Evolutionary conservation across 2,888 invertebrate species (phyloP).

Genomic region (Zygogramma bicolorata): DNA sequence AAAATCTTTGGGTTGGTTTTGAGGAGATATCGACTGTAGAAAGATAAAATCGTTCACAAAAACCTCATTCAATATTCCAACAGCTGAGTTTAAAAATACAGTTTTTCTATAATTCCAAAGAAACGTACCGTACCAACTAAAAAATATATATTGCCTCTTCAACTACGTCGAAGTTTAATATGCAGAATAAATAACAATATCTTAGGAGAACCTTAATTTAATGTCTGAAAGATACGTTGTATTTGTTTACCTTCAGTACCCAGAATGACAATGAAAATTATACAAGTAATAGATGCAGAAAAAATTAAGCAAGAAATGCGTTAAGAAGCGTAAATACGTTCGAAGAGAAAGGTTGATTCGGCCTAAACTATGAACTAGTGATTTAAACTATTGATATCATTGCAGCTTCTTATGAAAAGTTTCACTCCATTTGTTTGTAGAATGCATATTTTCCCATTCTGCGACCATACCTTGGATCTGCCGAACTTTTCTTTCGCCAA

Average conservation of each 20-base stretch:
- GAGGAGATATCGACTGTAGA: not conserved
- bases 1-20: constrained; percentile 5
- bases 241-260: not conserved
- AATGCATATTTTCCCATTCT: constrained; percentile 23
- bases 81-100: not conserved
- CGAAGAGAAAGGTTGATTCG: no score
- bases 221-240: constrained; percentile 1
- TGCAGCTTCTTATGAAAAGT: not conserved
- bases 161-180: not conserved
- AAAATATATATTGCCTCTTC: no score
- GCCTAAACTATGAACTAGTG: no score
- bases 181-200: constrained; percentile 11
- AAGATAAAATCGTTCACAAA: constrained; percentile 14
- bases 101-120: not conserved
- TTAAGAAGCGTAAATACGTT: no score
- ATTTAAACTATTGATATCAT: no score
- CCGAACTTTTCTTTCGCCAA: constrained; percentile 13
- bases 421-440: not conserved
- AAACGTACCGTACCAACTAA: not conserved
- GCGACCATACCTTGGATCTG: constrained; percentile 12
- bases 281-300: constrained; percentile 9
- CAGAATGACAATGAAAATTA: not conserved
- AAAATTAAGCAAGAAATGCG: not conserved
- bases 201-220: not conserved
- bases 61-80: constrained; percentile 5